Evolutionary conservation across 2,113 vertebrate species (phyloP), one percentile per base, ranked within the genome.

Genomic region (Trachemys scripta): DNA sequence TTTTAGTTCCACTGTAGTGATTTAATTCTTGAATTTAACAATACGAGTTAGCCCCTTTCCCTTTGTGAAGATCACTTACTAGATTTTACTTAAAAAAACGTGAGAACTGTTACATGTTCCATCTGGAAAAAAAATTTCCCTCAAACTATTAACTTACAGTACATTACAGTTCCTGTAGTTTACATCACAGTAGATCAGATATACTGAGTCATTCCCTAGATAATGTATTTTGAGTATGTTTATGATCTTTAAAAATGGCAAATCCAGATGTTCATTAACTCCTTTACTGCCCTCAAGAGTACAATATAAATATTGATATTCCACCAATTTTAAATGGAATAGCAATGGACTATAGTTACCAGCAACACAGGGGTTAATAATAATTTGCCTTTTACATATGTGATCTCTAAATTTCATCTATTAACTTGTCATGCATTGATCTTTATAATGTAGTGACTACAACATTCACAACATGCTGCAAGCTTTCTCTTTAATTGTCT

Each of bases 401-500:
- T 83, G 75, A 35, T 51, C 76, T 92, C n/a, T 22, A 84, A 87
- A 49, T 93, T 88, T 80, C 27, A 3, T 95, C 83, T 91, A 78
- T 91, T 95, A 94, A 81, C 83, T 95, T 94, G 90, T 84, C 85
- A 93, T 17, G 89, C 62, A 47, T 92, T 88, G 69, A 87, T 45
- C 90, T 88, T 90, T 88, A 79, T 90, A 81, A 96, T 89, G 93
- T 92, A 88, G 82, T 1, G 0, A 80, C 87, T 94, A 42, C 45
- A 47, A 78, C 38, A 62, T 92, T 89, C 85, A 94, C 56, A 88
- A 84, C 80, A 72, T 38, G 65, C 65, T 72, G n/a, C n/a, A 80
- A 90, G 94, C 49, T 95, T 93, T 95, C 92, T 96, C 96, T 95
- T 82, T 93, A 95, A 91, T 89, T 50, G 10, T 80, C 51, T 97